Percentiles rank a stretch among this genome's conserved stretches.
Conservation (phyloP, 2,113 vertebrate species). For the Hepsetus odoe region DNA sequence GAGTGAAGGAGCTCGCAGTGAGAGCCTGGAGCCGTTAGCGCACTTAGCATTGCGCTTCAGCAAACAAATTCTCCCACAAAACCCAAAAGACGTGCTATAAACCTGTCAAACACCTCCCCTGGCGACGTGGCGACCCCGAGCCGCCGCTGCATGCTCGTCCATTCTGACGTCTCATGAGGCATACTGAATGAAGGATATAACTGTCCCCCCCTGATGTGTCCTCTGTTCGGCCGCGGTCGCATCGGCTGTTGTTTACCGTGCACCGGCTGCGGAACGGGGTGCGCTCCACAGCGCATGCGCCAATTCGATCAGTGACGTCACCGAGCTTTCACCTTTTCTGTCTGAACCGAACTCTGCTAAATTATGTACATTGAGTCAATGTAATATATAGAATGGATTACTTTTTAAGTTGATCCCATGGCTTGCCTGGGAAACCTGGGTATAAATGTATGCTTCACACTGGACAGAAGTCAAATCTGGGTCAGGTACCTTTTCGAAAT, state of each 20-base stretch:
- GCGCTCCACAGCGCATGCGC: neutral
- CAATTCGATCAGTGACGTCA: neutral
- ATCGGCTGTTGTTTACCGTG: conserved; percentile 3
- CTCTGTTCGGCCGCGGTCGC: conserved; percentile 28
- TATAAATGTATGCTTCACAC: no score
- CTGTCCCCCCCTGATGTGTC: neutral
- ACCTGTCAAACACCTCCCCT: no score
- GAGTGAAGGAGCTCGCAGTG: no score
- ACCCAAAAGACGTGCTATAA: neutral
- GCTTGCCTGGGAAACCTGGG: no score
- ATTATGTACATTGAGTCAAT: no score
- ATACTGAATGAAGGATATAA: neutral
- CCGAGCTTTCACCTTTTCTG: no score
- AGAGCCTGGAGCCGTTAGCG: conserved; percentile 4
- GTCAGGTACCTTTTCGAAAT: no score
- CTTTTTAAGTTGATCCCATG: no score
- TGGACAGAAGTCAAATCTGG: no score
- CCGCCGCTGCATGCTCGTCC: neutral
- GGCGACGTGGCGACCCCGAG: neutral
- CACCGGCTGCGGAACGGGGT: neutral
- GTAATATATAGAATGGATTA: no score
- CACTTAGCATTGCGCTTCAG: conserved; percentile 30
- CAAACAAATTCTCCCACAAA: neutral
- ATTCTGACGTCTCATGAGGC: neutral
- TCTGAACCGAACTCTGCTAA: no score